These are phyloP conservation scores for Papilio polyxenes DNA, from an alignment of 1,140 invertebrate species.

Conservation along the genomic window DNA sequence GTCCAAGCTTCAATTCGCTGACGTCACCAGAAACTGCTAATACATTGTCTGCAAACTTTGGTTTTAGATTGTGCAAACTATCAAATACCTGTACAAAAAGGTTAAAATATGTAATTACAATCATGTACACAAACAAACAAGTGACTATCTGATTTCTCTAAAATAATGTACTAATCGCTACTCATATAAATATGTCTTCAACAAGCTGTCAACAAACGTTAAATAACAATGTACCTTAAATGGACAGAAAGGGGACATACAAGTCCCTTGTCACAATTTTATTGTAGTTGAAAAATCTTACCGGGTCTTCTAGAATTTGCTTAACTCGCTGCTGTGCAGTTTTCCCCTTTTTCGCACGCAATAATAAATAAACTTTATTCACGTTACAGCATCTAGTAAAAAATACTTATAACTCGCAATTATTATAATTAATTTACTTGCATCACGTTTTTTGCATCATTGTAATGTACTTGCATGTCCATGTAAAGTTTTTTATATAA, in stretches of 20 bases:
- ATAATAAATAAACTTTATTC: constrained; percentile 13
- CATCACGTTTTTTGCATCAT: too few species aligned
- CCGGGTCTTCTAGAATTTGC: neutral
- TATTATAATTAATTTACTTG: too few species aligned
- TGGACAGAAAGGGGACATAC: too few species aligned
- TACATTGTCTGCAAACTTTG: constrained; percentile 41
- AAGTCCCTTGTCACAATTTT: too few species aligned
- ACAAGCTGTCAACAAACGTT: too few species aligned
- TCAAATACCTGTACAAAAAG: constrained; percentile 42
- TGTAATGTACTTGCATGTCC: too few species aligned
- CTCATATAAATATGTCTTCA: too few species aligned
- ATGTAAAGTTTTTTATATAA: too few species aligned
- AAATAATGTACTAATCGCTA: neutral
- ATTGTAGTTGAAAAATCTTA: neutral
- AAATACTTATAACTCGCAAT: neutral
- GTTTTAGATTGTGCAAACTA: constrained; percentile 33
- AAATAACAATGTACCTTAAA: too few species aligned
- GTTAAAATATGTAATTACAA: neutral
- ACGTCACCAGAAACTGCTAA: constrained; percentile 45
- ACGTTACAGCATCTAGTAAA: neutral
- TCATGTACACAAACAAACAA: too few species aligned
- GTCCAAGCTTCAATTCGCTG: constrained; percentile 39
- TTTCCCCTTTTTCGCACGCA: neutral
- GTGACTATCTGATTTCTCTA: too few species aligned
- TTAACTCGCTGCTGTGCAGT: constrained; percentile 1